Percentiles rank a stretch among this genome's conserved stretches.
These are phyloP conservation scores for Drosophila cognata DNA, from an alignment of 2,888 invertebrate genomes.

Conservation along the genomic window DNA sequence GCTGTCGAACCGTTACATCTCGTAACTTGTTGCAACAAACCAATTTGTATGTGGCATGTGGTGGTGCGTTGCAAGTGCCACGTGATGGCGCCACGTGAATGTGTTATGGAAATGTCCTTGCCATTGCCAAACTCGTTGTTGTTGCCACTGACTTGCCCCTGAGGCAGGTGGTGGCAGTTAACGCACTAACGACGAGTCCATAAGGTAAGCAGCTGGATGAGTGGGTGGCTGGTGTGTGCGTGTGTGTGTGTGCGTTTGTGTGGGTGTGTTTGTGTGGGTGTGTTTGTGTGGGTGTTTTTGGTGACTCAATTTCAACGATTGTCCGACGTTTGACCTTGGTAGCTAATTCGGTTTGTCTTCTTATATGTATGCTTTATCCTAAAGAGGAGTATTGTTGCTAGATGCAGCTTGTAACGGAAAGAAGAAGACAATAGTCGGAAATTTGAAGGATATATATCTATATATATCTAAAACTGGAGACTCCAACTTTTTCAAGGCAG, in stretches of 20 bases:
- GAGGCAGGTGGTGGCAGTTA: slow-evolving; percentile 5
- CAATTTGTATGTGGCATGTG: background rate
- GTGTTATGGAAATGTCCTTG: slow-evolving; percentile 44
- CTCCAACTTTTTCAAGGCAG: background rate
- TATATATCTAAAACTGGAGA: background rate
- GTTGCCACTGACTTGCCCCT: slow-evolving; percentile 10
- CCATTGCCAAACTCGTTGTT: slow-evolving; percentile 17
- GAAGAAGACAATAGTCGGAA: background rate
- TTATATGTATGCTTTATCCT: background rate
- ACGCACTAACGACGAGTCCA: slow-evolving; percentile 10
- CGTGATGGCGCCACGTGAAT: slow-evolving; percentile 37
- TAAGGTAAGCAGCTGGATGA: slow-evolving; percentile 16
- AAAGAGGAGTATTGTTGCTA: background rate
- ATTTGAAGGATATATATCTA: background rate
- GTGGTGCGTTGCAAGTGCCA: slow-evolving; percentile 4
- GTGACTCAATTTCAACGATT: slow-evolving; percentile 22
- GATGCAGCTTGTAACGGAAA: background rate
- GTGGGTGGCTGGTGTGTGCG: background rate
- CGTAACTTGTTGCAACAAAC: slow-evolving; percentile 56
- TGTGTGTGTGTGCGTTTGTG: background rate
- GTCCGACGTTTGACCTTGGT: slow-evolving; percentile 53
- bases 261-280: background rate
- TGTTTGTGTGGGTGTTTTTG: background rate
- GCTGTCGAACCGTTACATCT: slow-evolving; percentile 48
- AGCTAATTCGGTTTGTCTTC: background rate